These are phyloP conservation scores for Myiotriccus ornatus DNA, from an alignment of 2,797 vertebrate species.

Conservation along the genomic window DNA sequence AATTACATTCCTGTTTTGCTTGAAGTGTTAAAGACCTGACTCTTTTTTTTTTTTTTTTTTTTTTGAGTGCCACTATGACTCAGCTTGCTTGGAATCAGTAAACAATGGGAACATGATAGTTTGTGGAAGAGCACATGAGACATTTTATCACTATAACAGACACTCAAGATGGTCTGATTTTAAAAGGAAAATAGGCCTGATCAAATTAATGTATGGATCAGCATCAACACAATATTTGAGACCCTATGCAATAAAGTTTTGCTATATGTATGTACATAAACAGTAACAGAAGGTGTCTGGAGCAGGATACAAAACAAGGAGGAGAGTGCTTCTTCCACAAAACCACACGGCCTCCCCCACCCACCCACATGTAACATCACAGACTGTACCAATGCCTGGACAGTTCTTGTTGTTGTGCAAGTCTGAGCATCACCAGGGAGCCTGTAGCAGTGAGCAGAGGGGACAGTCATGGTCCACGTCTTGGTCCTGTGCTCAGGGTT, in stretches of 20 bases:
- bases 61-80: not conserved
- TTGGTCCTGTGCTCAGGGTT: not conserved
- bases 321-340: not conserved
- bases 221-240: not conserved
- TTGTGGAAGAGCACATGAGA: not conserved
- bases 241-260: not conserved
- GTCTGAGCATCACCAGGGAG: not conserved
- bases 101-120: not conserved
- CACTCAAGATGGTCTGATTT: not conserved
- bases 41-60: not conserved
- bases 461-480: not conserved
- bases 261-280: not conserved
- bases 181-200: not conserved
- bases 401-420: not conserved
- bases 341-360: not conserved
- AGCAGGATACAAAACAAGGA: not conserved
- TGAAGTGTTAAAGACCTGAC: not conserved
- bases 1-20: not conserved
- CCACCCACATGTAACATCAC: not conserved
- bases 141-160: not conserved
- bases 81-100: not conserved
- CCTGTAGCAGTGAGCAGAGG: not conserved
- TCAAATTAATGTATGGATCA: constrained; percentile 8
- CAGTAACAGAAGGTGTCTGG: not conserved
- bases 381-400: not conserved